phyloP scores from a whole-genome alignment of 2,113 vertebrate species.

The Gopherus evgoodei region DNA sequence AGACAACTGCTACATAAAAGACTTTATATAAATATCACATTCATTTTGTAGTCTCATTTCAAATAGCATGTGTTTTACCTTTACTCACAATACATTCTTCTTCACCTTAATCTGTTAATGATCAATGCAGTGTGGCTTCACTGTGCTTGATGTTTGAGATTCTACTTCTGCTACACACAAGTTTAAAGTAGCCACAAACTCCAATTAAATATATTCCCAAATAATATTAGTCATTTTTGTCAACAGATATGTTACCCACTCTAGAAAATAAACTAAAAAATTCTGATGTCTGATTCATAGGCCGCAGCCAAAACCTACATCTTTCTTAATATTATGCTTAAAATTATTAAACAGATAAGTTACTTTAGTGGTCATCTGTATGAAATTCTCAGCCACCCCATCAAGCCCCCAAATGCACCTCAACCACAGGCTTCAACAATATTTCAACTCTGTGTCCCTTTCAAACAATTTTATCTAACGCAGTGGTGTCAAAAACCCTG shows the following conservation, averaged over 20 bases:
- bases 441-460: background rate
- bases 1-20: conserved; percentile 19
- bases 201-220: background rate
- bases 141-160: conserved; percentile 36
- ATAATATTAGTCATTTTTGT: conserved; percentile 7
- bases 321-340: background rate
- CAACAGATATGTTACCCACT: background rate
- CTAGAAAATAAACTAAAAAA: background rate
- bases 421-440: background rate
- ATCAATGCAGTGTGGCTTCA: conserved; percentile 25
- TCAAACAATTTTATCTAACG: fast-evolving
- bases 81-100: background rate
- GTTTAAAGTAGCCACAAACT: background rate
- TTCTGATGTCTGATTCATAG: background rate
- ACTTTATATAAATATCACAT: conserved; percentile 30
- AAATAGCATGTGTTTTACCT: background rate
- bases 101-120: conserved; percentile 16
- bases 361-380: background rate
- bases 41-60: conserved; percentile 38
- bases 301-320: background rate
- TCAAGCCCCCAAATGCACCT: background rate
- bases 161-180: background rate
- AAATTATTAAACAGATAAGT: background rate
- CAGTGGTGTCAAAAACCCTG: background rate
- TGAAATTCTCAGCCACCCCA: background rate